A percentile compares a stretch with the other conserved stretches of the same genome.
Evolutionary conservation across 2,888 invertebrate species (phyloP).

Genomic region (Hecatera dysodea): DNA sequence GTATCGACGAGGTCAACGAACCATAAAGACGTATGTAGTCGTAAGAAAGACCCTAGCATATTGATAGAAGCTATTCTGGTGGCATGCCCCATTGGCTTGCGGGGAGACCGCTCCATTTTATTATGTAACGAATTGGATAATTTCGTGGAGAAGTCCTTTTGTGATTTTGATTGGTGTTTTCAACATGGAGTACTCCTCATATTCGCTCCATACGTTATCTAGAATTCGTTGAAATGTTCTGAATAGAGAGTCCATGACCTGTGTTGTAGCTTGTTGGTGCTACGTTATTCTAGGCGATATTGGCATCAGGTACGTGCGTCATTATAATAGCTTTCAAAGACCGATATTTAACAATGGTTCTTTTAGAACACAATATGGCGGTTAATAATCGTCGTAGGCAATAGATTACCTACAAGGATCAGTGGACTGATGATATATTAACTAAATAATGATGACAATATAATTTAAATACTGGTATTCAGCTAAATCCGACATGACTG

Average conservation of each 20-base stretch:
- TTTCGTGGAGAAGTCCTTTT: constrained; percentile 61
- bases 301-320: background rate
- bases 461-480: no score
- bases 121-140: constrained; percentile 69
- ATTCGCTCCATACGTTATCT: background rate
- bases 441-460: no score
- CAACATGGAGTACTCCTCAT: constrained; percentile 5
- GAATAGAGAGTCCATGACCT: background rate
- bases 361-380: background rate
- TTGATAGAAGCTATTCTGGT: constrained; percentile 82
- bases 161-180: constrained; percentile 57
- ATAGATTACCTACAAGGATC: background rate
- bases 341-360: background rate
- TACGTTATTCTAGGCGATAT: constrained; percentile 1
- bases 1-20: constrained; percentile 80
- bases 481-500: no score
- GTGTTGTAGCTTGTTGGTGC: background rate
- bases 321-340: background rate
- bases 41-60: constrained; percentile 77
- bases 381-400: background rate
- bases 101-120: constrained; percentile 74
- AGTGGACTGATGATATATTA: background rate
- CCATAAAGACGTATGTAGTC: constrained; percentile 85
- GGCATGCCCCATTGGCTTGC: constrained; percentile 80
- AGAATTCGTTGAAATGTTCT: background rate